phyloP scores from a whole-genome alignment of 2,113 vertebrate genomes.

The Phycodurus eques region DNA sequence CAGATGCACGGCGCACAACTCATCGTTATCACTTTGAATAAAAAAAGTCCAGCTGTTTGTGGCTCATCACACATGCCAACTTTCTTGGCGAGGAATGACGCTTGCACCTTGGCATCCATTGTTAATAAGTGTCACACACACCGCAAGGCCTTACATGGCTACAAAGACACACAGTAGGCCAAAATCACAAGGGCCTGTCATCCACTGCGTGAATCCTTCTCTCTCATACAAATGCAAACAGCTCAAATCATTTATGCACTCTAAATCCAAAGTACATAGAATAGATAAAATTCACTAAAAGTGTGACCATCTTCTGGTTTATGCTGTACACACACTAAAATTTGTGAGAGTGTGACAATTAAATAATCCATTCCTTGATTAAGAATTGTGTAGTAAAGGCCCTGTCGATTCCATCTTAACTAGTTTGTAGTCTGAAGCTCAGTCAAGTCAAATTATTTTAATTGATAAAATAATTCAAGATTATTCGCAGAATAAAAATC shows the following conservation, averaged over 20 bases:
- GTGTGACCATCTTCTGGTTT: background rate
- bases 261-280: background rate
- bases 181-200: background rate
- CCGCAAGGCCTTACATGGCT: slow-evolving; percentile 15
- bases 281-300: no score
- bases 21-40: slow-evolving; percentile 28
- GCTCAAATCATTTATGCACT: background rate
- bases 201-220: background rate
- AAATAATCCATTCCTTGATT: background rate
- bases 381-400: background rate
- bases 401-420: background rate
- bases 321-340: no score
- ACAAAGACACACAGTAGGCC: background rate
- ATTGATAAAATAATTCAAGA: no score
- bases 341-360: no score
- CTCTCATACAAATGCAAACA: background rate
- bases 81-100: slow-evolving; percentile 7
- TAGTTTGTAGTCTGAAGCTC: no score
- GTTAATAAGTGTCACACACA: background rate
- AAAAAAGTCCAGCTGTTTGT: slow-evolving; percentile 50
- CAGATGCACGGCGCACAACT: slow-evolving; percentile 35
- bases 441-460: no score
- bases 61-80: slow-evolving; percentile 38
- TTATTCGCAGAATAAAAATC: no score
- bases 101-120: slow-evolving; percentile 17